Percentiles rank a stretch among this genome's conserved stretches.
These are phyloP conservation scores for Bagarius yarrelli DNA, from an alignment of 2,113 vertebrate species.

Conservation along the genomic window DNA sequence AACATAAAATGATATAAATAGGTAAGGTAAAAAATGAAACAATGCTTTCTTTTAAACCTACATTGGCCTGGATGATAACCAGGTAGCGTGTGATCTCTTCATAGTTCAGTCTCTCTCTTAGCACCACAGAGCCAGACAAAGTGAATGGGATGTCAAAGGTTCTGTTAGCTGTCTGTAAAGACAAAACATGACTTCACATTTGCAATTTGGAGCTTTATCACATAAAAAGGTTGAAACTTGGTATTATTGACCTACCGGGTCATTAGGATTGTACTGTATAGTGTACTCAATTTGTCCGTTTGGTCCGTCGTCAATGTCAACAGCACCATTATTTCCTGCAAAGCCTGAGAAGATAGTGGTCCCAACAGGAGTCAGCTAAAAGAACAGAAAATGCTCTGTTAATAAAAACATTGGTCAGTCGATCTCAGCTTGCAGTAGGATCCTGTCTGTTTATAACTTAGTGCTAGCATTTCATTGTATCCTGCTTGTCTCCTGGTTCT, in stretches of 20 bases:
- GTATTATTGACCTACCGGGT: slow-evolving; percentile 76
- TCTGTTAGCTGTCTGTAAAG: slow-evolving; percentile 80
- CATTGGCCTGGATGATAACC: slow-evolving; percentile 92
- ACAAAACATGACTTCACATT: slow-evolving; percentile 5
- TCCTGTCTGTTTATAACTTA: background rate
- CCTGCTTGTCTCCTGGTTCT: slow-evolving; percentile 6
- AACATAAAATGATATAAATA: background rate
- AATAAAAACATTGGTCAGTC: background rate
- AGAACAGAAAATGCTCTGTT: slow-evolving; percentile 30
- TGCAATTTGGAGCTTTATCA: background rate
- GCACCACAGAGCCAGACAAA: slow-evolving; percentile 87
- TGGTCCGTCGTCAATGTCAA: slow-evolving; percentile 93
- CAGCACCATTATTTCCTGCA: slow-evolving; percentile 86
- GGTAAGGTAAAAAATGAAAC: too few species aligned
- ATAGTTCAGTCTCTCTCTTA: slow-evolving; percentile 92
- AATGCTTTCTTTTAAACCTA: slow-evolving; percentile 67
- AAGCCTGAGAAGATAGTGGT: slow-evolving; percentile 96
- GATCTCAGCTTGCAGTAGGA: background rate
- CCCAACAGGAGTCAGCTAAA: slow-evolving; percentile 90
- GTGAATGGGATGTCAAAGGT: slow-evolving; percentile 96
- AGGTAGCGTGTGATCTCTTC: slow-evolving; percentile 92
- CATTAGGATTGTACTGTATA: slow-evolving; percentile 87
- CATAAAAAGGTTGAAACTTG: background rate
- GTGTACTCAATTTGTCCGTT: slow-evolving; percentile 97
- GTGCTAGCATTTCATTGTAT: slow-evolving; percentile 28